phyloP scores from a whole-genome alignment of 2,113 vertebrate species.

The Corvus moneduloides region DNA sequence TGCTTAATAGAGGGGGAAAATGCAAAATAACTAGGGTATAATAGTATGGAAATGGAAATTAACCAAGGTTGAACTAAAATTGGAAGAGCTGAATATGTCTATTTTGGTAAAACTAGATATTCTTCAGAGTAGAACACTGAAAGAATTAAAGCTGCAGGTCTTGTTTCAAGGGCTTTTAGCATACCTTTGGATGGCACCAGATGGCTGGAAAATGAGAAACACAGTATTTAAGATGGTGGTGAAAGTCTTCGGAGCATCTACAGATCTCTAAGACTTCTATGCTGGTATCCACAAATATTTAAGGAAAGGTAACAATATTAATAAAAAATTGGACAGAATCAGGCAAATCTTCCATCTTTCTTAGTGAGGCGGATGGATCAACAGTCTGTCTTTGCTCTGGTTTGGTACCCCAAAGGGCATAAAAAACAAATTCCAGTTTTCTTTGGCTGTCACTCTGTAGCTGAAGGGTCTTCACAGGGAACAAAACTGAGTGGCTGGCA shows the following conservation, averaged over 20 bases:
- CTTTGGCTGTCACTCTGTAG: neutral
- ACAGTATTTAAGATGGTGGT: neutral
- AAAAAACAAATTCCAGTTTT: neutral
- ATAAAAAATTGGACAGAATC: neutral
- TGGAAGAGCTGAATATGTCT: neutral
- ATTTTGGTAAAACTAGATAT: neutral
- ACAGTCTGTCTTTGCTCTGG: neutral
- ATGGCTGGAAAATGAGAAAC: neutral
- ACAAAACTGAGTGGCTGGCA: neutral
- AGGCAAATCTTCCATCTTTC: neutral
- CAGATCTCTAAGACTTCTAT: neutral
- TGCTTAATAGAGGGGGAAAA: neutral
- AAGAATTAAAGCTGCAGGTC: neutral
- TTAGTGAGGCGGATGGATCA: neutral
- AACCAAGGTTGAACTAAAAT: neutral
- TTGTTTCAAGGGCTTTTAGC: neutral
- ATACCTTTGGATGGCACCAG: neutral
- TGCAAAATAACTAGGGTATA: neutral
- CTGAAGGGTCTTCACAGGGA: neutral
- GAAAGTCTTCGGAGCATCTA: neutral
- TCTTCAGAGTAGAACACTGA: neutral
- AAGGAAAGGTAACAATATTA: neutral
- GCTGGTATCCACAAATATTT: neutral
- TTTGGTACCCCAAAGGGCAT: neutral
- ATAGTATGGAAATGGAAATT: neutral